A percentile compares a stretch with the other conserved stretches of the same genome.
Evolutionary conservation across 2,888 invertebrate species (phyloP).

Genomic region (Ophraella communa): DNA sequence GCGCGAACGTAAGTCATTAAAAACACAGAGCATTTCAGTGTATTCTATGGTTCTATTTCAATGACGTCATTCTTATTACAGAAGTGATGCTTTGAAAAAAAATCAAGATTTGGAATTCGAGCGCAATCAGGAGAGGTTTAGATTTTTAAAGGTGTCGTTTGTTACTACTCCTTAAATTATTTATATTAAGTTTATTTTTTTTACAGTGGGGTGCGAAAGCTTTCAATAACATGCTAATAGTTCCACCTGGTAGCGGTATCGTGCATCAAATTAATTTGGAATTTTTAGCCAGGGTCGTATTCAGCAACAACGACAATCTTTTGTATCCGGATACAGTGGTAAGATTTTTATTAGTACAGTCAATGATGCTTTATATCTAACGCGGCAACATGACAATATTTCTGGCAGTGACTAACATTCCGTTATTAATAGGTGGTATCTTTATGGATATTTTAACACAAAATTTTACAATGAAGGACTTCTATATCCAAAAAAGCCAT

Average conservation of each 20-base stretch:
- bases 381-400: too few relatives aligned
- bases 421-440: too few relatives aligned
- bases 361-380: background rate
- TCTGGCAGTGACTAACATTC: too few relatives aligned
- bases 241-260: slow-evolving; percentile 97
- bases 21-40: too few relatives aligned
- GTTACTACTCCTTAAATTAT: background rate
- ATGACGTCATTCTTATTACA: slow-evolving; percentile 64
- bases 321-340: slow-evolving; percentile 79
- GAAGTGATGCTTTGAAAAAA: slow-evolving; percentile 84
- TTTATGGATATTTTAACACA: too few relatives aligned
- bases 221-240: slow-evolving; percentile 94
- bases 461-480: too few relatives aligned
- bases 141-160: slow-evolving; percentile 87
- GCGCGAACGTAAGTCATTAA: slow-evolving; percentile 67
- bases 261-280: slow-evolving; percentile 99
- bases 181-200: background rate
- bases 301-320: slow-evolving; percentile 67
- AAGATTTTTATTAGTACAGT: slow-evolving; percentile 32
- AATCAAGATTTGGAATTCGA: slow-evolving; percentile 96
- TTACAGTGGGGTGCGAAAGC: slow-evolving; percentile 95
- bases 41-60: too few relatives aligned
- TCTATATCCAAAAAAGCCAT: too few relatives aligned
- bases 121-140: slow-evolving; percentile 93
- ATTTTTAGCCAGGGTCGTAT: slow-evolving; percentile 90